Conservation (phyloP, 2,797 vertebrate genomes). For the Notoglanidium macrostoma region DNA sequence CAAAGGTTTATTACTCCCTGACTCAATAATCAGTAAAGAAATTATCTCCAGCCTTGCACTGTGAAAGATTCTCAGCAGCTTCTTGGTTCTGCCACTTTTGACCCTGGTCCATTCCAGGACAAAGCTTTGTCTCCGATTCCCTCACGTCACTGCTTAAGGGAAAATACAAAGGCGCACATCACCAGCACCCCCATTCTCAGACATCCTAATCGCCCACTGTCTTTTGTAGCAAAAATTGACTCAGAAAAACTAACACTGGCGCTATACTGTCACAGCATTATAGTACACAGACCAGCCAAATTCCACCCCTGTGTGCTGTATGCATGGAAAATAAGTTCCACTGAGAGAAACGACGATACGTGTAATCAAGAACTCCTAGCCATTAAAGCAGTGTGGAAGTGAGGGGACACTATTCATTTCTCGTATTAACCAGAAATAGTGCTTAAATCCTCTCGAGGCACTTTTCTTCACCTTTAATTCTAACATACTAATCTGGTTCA, state of each 20-base stretch:
- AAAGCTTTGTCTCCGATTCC: background rate
- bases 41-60: background rate
- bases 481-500: background rate
- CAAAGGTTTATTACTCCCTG: background rate
- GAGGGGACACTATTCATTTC: background rate
- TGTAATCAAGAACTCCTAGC: background rate
- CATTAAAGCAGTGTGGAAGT: background rate
- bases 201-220: background rate
- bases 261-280: background rate
- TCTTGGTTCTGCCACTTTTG: background rate
- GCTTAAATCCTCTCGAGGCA: constrained; percentile 14
- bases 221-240: background rate
- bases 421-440: background rate
- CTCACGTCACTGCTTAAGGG: background rate
- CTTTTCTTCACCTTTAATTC: constrained; percentile 4
- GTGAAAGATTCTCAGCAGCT: background rate
- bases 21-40: background rate
- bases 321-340: background rate
- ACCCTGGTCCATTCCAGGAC: background rate
- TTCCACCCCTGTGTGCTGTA: constrained; percentile 12
- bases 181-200: background rate
- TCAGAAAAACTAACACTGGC: background rate
- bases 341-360: background rate
- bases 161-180: background rate
- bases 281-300: constrained; percentile 11